These are phyloP conservation scores for Triops longicaudatus DNA, from an alignment of 1,140 invertebrate species.

Conservation along the genomic window DNA sequence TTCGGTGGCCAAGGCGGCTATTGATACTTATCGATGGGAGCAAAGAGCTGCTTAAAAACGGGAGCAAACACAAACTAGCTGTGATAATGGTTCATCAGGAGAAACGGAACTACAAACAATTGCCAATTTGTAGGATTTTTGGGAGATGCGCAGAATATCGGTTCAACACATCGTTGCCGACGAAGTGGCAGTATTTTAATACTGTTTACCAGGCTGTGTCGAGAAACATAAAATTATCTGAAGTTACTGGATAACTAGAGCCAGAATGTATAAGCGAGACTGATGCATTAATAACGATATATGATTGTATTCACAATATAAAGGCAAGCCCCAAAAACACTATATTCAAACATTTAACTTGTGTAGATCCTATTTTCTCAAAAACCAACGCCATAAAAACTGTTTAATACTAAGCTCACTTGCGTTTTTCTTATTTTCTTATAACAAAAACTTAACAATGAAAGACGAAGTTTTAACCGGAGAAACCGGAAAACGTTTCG, in stretches of 20 bases:
- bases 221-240: background rate
- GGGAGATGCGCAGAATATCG: background rate
- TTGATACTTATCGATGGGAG: conserved; percentile 16
- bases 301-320: background rate
- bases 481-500: conserved; percentile 24
- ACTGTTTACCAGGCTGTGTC: background rate
- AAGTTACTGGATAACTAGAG: background rate
- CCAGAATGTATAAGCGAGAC: background rate
- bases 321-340: background rate
- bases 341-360: background rate
- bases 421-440: background rate
- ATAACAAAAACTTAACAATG: background rate
- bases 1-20: conserved; percentile 11
- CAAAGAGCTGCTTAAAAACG: background rate
- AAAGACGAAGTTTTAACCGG: background rate
- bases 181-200: background rate
- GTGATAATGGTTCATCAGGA: background rate
- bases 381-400: background rate
- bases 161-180: background rate
- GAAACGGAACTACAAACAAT: background rate
- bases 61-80: background rate
- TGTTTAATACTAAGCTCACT: background rate
- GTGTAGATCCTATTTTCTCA: background rate
- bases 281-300: background rate
- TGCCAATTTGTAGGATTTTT: background rate